Evolutionary conservation across 2,797 vertebrate species (phyloP).

Genomic region (Protonibea diacanthus): DNA sequence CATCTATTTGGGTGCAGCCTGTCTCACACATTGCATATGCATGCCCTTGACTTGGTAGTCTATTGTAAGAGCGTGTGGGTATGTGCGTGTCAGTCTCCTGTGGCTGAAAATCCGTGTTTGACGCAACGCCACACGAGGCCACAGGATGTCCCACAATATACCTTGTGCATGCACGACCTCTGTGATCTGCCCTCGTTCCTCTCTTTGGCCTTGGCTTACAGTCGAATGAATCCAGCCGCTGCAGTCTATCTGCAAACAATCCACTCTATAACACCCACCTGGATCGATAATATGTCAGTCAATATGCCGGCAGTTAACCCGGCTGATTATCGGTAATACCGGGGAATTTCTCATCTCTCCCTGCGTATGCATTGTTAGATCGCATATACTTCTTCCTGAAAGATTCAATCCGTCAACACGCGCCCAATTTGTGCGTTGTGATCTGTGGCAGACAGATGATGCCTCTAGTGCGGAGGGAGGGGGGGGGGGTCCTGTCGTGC

Average conservation of each 20-base stretch:
- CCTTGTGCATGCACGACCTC: conserved; percentile 12
- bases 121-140: conserved; percentile 28
- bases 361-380: conserved; percentile 19
- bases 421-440: conserved; percentile 62
- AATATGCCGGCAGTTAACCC: conserved; percentile 79
- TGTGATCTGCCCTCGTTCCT: conserved; percentile 37
- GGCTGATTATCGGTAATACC: conserved; percentile 72
- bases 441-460: conserved; percentile 71
- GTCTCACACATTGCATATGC: conserved; percentile 2
- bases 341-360: conserved; percentile 49
- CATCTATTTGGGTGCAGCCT: conserved; percentile 12
- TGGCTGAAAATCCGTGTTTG: conserved; percentile 36
- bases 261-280: conserved; percentile 71
- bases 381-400: conserved; percentile 51
- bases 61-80: conserved; percentile 15
- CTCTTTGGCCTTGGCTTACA: conserved; percentile 50
- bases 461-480: conserved; percentile 61
- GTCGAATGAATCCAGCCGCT: conserved; percentile 41
- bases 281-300: conserved; percentile 75
- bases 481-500: conserved; percentile 58
- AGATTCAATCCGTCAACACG: conserved; percentile 74
- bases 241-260: conserved; percentile 68
- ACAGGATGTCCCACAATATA: conserved; percentile 51
- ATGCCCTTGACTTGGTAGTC: conserved; percentile 25
- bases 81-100: conserved; percentile 18